These are phyloP conservation scores for Linnaemya tessellans DNA, from an alignment of 2,888 invertebrate genomes.

Conservation along the genomic window DNA sequence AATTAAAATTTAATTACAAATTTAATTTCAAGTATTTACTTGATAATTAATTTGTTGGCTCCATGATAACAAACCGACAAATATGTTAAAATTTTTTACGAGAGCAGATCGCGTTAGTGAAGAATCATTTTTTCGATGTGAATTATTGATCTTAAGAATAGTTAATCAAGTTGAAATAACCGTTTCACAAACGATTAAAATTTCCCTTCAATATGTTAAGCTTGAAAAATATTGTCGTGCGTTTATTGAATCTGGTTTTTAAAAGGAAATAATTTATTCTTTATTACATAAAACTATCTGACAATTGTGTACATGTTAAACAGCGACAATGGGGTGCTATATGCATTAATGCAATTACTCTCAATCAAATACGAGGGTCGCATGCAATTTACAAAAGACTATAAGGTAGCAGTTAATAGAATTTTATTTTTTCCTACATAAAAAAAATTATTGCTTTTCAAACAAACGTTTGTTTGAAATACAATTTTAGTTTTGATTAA, in stretches of 20 bases:
- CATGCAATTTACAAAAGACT: background rate
- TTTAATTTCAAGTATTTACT: no score
- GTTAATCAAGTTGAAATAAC: background rate
- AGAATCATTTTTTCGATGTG: no score
- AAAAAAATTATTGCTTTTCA: no score
- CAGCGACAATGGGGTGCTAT: background rate
- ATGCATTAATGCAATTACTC: constrained; percentile 1
- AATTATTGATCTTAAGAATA: background rate
- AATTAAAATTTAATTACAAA: no score
- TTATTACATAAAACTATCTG: background rate
- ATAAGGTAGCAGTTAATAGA: no score
- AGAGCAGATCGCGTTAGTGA: no score
- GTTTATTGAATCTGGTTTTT: background rate
- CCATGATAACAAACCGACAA: no score
- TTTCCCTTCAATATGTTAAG: background rate
- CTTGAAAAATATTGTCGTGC: background rate
- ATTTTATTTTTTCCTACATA: no score
- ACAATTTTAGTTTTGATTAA: no score
- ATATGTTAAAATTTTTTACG: no score
- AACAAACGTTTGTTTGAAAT: no score
- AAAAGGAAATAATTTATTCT: constrained; percentile 15
- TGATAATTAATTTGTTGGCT: no score
- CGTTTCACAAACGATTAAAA: background rate
- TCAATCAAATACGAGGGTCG: constrained; percentile 10
- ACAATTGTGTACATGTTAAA: background rate